Conservation (phyloP, 1,140 invertebrate species). For the Procambarus clarkii region DNA sequence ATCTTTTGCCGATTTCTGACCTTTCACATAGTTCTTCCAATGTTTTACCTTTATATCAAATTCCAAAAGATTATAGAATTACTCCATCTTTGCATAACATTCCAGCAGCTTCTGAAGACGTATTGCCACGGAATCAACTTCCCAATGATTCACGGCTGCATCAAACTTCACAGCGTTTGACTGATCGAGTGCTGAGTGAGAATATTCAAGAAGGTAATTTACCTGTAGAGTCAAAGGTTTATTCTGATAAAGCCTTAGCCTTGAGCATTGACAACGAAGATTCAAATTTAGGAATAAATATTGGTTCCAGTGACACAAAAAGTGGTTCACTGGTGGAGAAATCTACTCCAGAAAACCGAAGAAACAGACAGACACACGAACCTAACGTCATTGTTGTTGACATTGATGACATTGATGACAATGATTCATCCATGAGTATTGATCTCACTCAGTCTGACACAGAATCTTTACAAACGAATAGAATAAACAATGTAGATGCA, state of each 20-base stretch:
- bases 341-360: background rate
- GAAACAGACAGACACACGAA: too few relatives aligned
- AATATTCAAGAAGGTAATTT: background rate
- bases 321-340: background rate
- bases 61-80: background rate
- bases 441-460: slow-evolving; percentile 1
- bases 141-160: background rate
- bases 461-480: background rate
- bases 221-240: background rate
- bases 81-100: background rate
- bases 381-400: too few relatives aligned
- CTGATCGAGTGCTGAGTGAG: background rate
- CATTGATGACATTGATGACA: background rate
- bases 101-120: background rate
- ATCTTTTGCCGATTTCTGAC: background rate
- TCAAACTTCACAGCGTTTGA: background rate
- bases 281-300: background rate
- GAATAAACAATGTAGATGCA: background rate
- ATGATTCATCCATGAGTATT: background rate
- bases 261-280: background rate
- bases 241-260: background rate
- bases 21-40: background rate
- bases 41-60: background rate
- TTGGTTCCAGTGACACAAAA: background rate
- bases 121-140: background rate